phyloP scores from a whole-genome alignment of 2,113 vertebrate species.

The Craseonycteris thonglongyai region DNA sequence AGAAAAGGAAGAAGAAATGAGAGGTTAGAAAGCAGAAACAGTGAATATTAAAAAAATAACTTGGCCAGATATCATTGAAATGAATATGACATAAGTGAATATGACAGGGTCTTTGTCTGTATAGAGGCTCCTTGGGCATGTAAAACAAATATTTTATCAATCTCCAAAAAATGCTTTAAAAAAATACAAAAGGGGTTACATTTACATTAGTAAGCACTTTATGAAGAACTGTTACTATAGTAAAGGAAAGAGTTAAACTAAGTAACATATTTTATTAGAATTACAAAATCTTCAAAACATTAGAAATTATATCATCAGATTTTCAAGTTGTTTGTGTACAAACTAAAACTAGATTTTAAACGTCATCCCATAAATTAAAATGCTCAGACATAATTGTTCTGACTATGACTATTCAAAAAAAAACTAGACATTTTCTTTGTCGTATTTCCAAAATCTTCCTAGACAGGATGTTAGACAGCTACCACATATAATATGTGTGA shows the following conservation, averaged over 20 bases:
- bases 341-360: conserved; percentile 8
- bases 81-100: background rate
- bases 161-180: background rate
- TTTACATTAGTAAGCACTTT: background rate
- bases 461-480: conserved; percentile 17
- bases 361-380: background rate
- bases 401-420: conserved; percentile 1
- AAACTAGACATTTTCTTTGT: conserved; percentile 12
- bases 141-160: background rate
- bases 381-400: conserved; percentile 7
- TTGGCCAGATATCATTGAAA: background rate
- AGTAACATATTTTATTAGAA: conserved; percentile 16
- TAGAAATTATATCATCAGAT: conserved; percentile 21
- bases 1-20: background rate
- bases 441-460: conserved; percentile 17
- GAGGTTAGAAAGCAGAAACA: background rate
- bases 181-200: background rate
- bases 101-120: background rate
- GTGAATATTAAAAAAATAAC: background rate
- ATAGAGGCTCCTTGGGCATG: background rate
- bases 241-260: background rate
- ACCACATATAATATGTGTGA: background rate
- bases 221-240: background rate
- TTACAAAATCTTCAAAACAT: background rate
- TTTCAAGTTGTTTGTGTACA: background rate